Percentiles rank a stretch among this genome's conserved stretches.
These are phyloP conservation scores for Gallinago media DNA, from an alignment of 2,113 vertebrate genomes.

Conservation along the genomic window DNA sequence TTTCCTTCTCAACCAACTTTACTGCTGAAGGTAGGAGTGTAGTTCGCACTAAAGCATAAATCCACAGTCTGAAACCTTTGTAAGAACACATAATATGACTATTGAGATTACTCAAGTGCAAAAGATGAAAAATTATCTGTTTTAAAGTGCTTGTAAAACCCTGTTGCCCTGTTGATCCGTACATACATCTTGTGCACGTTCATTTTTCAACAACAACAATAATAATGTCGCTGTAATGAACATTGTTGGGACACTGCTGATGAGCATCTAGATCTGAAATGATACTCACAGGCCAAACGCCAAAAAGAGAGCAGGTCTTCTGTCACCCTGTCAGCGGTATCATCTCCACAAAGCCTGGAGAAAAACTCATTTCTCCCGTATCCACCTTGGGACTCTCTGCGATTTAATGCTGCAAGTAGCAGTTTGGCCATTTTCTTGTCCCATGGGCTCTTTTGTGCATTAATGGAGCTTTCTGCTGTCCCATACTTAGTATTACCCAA, in stretches of 20 bases:
- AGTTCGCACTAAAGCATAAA: neutral
- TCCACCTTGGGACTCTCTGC: neutral
- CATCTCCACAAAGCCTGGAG: neutral
- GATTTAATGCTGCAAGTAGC: neutral
- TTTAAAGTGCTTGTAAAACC: neutral
- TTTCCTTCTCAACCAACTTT: neutral
- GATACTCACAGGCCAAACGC: neutral
- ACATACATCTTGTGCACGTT: neutral
- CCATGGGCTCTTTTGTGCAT: neutral
- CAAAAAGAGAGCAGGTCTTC: neutral
- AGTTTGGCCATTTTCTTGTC: neutral
- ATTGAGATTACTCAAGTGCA: neutral
- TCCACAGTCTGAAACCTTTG: slow-evolving; percentile 1
- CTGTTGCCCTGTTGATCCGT: neutral
- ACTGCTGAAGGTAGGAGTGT: neutral
- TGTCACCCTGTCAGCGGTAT: neutral
- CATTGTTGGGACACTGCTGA: neutral
- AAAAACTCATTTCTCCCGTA: neutral
- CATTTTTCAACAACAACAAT: neutral
- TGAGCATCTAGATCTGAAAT: neutral
- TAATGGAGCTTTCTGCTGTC: neutral
- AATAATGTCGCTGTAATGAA: neutral
- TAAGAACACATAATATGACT: neutral
- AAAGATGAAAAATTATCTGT: neutral
- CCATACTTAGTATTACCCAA: neutral